Base-by-base conservation (phyloP, 2,113 vertebrate genomes). In the Cololabis saira region DNA sequence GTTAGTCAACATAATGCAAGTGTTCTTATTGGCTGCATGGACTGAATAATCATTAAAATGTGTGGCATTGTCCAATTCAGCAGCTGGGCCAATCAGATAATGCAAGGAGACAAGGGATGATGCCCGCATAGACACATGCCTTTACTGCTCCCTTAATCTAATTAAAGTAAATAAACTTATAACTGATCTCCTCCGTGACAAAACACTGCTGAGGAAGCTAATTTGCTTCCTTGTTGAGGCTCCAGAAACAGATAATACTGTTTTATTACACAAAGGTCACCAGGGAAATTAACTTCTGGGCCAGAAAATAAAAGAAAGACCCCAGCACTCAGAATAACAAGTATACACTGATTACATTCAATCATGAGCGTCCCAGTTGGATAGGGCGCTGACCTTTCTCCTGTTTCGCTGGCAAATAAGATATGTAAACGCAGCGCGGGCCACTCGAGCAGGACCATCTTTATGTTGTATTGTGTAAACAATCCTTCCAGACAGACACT, bases 261-360 rank as follows among this genome's bases (percentile, higher is more conserved):
- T 86, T 87, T 93, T 95, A 93, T 95, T 94, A 95, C 93, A 91
- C 87, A 94, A 94, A 92, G 87, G 94, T 95, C 96, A 97, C 95
- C 92, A 87, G 95, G 95, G 96, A 98, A 98, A 98, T 97, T 96
- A 97, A 98, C 90, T 95, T 92, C 84, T 92, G 87, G 89, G 80
- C 91, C 93, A 95, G 94, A 94, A 95, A 95, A 95, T 95, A 94
- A 93, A 96, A 93, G 91, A 92, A 90, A 83, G 79, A 73, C 88
- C 85, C 86, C 55, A 69, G 64, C 87, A 87, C 83, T 91, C 84
- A 85, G 92, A 95, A 93, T 93, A 94, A 92, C 89, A 91, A 92
- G 92, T 87, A 92, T 92, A 91, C 85, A 94, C 94, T 94, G 92
- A 96, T 95, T 95, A 92, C 92, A 91, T 92, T 91, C 92, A 94